phyloP scores from a whole-genome alignment of 2,797 vertebrate species.

The Mormyrus hasselquistii region DNA sequence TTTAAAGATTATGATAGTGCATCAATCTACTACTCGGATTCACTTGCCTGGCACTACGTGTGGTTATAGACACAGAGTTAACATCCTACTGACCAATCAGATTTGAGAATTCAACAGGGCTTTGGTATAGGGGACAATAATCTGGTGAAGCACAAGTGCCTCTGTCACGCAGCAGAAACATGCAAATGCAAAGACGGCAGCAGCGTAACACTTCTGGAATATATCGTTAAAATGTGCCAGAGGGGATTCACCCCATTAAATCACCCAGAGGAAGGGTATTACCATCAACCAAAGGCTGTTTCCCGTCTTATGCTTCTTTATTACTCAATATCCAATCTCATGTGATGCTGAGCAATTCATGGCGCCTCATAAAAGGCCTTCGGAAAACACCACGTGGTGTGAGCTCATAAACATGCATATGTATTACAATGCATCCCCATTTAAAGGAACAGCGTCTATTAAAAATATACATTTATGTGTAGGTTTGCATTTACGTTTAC shows the following conservation, averaged over 20 bases:
- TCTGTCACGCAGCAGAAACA: not conserved
- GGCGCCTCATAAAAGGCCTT: not conserved
- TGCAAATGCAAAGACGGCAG: not conserved
- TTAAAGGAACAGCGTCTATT: not conserved
- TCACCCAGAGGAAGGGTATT: slow-evolving; percentile 1
- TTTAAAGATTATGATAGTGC: not conserved
- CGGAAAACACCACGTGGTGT: not conserved
- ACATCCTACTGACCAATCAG: not conserved
- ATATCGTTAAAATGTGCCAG: not conserved
- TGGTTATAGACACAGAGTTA: not conserved
- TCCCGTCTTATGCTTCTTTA: not conserved
- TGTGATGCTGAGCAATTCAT: slow-evolving; percentile 1
- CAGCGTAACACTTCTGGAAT: not conserved
- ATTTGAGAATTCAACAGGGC: not conserved
- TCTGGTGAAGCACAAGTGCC: not conserved
- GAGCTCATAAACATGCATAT: not conserved
- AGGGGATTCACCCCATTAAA: slow-evolving; percentile 2
- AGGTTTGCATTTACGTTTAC: not conserved
- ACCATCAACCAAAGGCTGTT: not conserved
- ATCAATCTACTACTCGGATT: not conserved
- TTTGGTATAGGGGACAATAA: not conserved
- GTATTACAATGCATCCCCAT: not conserved
- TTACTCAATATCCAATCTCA: slow-evolving; percentile 2
- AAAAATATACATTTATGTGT: not conserved
- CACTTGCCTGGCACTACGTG: not conserved